Evolutionary conservation across 2,113 vertebrate species (phyloP), one percentile per base, ranked within the genome.

Genomic region (Trinectes maculatus): DNA sequence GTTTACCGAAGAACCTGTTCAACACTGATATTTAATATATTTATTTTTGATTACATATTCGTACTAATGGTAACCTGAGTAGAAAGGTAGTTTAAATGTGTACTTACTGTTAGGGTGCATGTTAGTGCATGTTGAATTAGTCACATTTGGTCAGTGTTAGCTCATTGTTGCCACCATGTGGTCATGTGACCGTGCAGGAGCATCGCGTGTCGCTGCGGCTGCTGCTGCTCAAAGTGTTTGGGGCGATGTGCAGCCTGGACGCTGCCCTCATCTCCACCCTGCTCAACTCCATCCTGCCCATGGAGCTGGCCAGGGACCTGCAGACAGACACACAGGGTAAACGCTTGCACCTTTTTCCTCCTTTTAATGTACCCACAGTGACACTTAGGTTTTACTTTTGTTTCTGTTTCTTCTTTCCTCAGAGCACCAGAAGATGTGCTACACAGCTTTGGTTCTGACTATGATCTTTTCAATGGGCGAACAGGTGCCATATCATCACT

Each of bases 371-470:
- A 8, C 8, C 1, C 36, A 33, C 2, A 3, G 6, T 26, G 2
- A 11, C 11, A 9, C 11, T 15, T 1, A 25, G 0, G 6, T 19
- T 24, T 9, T 25, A 15, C 8, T 1, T 5, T 11, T 57, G 21
- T 48, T 31, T 8, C 8, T 13, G 5, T 58, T 29, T 39, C 49
- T 5, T 34, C 28, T 69, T 22, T 72, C 9, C 84, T 31, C 89
- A 99, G 98, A 99, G 80, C 97, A 98, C 80, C 96, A 99, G 80
- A 99, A 99, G 86, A 93, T 98, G 93, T 99, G 98, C 69, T 99
- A 99, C 85, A 96, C 97, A 1, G 96, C 95, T 0, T 89, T 99
- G 84, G 93, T 99, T 15, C 91, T 98, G 46, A 93, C 96, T n/a
- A 99, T 99, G 98, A 93, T 98, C 69, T 97, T 99, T 91, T 98